Percentiles rank a stretch among this genome's conserved stretches.
These are phyloP conservation scores for Machimus rusticus DNA, from an alignment of 2,888 invertebrate species.

Conservation along the genomic window DNA sequence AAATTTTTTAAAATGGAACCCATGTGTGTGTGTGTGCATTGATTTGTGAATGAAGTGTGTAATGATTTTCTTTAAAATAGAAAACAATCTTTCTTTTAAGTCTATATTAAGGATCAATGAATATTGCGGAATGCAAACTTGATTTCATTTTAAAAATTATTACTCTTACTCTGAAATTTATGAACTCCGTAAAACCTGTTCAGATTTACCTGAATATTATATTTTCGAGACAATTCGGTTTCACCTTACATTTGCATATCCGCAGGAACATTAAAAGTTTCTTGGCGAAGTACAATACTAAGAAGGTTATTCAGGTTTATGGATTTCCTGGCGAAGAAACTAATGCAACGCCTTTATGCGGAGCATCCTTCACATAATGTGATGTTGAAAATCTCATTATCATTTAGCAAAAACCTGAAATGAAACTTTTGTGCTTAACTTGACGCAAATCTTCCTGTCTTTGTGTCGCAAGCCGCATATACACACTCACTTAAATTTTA, in stretches of 20 bases:
- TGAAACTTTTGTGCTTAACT: neutral
- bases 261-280: neutral
- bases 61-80: no score
- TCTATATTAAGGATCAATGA: no score
- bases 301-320: neutral
- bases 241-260: neutral
- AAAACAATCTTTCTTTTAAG: no score
- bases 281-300: neutral
- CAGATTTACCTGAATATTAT: neutral
- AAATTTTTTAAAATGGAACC: no score
- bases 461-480: neutral
- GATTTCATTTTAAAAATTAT: no score
- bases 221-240: neutral
- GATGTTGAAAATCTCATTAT: neutral
- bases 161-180: no score
- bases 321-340: neutral
- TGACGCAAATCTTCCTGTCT: neutral
- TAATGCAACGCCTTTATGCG: neutral
- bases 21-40: no score
- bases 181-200: neutral
- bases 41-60: no score
- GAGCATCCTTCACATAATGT: neutral
- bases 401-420: neutral
- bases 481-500: neutral
- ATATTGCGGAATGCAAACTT: no score